These are phyloP conservation scores for Babylonia areolata DNA, from an alignment of 1,140 invertebrate genomes.

Conservation along the genomic window DNA sequence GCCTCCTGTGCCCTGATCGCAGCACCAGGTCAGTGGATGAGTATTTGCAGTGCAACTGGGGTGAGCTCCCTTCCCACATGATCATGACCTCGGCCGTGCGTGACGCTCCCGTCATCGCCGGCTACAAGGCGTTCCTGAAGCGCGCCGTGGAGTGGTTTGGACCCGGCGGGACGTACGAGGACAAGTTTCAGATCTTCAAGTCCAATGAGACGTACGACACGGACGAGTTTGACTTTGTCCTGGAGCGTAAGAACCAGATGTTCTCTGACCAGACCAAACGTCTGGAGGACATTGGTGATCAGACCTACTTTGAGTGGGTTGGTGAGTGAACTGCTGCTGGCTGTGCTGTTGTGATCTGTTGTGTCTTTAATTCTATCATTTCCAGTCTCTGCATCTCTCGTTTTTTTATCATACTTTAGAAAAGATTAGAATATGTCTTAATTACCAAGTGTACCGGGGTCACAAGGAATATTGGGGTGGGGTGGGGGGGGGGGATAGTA, in stretches of 20 bases:
- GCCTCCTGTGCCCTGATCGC: constrained; percentile 92
- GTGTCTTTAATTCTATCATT: no score
- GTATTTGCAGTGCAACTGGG: constrained; percentile 77
- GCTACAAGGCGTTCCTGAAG: constrained; percentile 65
- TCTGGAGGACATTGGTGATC: constrained; percentile 65
- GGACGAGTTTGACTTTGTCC: constrained; percentile 43
- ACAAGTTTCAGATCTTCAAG: constrained; percentile 58
- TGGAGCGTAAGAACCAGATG: constrained; percentile 63
- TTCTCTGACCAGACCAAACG: constrained; percentile 72
- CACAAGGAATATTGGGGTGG: no score
- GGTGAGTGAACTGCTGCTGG: constrained; percentile 67
- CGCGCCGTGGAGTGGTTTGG: constrained; percentile 58
- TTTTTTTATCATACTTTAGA: no score
- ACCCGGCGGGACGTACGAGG: constrained; percentile 45
- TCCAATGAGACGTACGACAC: constrained; percentile 45
- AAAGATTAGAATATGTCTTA: no score
- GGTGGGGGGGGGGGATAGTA: no score
- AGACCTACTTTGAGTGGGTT: constrained; percentile 73
- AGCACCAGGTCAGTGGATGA: constrained; percentile 49
- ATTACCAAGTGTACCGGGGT: no score
- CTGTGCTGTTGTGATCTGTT: neutral
- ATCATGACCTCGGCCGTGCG: constrained; percentile 77
- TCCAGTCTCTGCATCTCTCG: no score
- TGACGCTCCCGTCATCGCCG: constrained; percentile 37
- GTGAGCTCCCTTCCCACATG: constrained; percentile 89